Conservation (phyloP, 2,888 invertebrate genomes). For the Noctua pronuba region DNA sequence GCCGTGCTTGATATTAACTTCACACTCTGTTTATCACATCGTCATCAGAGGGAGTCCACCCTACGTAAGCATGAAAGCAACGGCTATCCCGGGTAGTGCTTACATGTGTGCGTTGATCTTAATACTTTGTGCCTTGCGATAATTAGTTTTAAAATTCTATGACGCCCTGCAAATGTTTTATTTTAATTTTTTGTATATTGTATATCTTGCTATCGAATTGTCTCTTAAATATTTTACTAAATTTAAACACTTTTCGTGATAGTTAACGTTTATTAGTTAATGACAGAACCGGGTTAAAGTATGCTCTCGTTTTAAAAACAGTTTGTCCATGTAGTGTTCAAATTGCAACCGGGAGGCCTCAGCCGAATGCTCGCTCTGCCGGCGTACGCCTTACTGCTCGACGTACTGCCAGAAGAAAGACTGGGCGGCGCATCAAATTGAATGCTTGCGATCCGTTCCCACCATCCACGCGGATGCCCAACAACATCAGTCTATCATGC, state of each 20-base stretch:
- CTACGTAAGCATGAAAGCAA: background rate
- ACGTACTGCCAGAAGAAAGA: constrained; percentile 97
- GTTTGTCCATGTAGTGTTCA: constrained; percentile 92
- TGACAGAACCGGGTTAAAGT: background rate
- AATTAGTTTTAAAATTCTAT: background rate
- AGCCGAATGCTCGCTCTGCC: constrained; percentile 96
- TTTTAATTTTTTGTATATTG: background rate
- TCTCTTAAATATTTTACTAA: background rate
- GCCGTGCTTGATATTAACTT: background rate
- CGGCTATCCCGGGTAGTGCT: background rate
- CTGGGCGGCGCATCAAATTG: constrained; percentile 96
- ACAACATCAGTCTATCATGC: constrained; percentile 94
- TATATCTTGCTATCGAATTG: background rate
- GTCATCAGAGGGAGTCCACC: background rate
- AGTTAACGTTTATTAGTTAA: background rate
- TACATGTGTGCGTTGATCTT: background rate
- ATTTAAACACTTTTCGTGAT: background rate
- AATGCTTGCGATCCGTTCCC: constrained; percentile 93
- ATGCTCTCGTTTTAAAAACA: constrained; percentile 12
- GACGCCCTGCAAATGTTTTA: background rate
- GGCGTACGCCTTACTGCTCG: constrained; percentile 96
- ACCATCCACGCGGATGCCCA: constrained; percentile 84
- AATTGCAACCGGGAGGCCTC: constrained; percentile 97
- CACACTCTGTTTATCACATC: background rate
- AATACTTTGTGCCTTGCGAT: background rate